These are phyloP conservation scores for Trichonephila clavipes DNA, from an alignment of 1,140 invertebrate genomes.

Conservation along the genomic window DNA sequence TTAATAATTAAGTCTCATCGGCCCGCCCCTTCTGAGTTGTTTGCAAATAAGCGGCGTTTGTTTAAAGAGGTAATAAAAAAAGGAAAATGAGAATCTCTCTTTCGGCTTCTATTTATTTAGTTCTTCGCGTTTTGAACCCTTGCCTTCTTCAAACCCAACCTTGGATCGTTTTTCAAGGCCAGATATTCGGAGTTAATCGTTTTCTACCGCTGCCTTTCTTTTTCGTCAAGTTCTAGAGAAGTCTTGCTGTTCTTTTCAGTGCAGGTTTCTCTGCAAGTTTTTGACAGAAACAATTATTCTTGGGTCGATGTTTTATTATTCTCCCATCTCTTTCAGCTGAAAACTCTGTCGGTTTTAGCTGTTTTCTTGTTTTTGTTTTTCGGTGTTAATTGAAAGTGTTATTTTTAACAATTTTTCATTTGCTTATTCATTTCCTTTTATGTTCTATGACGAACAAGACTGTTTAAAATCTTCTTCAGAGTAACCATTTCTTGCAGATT, in stretches of 20 bases:
- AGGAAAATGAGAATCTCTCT: background rate
- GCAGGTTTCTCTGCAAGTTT: background rate
- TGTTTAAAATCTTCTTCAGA: too few species aligned
- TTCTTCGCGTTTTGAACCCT: background rate
- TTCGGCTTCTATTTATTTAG: background rate
- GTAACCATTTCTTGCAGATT: too few species aligned
- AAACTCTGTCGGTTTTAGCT: background rate
- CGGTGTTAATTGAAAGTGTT: background rate
- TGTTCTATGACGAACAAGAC: background rate
- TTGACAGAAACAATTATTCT: background rate
- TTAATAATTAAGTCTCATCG: conserved; percentile 63
- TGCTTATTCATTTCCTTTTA: background rate
- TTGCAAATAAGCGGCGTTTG: conserved; percentile 72
- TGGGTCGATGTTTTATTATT: background rate
- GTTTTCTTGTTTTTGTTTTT: background rate
- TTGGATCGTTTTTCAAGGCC: conserved; percentile 60
- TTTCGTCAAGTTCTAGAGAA: background rate
- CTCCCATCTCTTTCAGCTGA: background rate
- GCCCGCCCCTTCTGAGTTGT: conserved; percentile 64
- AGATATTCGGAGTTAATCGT: conserved; percentile 31
- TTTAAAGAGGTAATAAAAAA: conserved; percentile 36
- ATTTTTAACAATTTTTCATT: background rate
- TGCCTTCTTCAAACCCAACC: conserved; percentile 19
- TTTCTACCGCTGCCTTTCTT: conserved; percentile 13
- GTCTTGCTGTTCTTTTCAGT: background rate